Conservation (phyloP, 2,888 invertebrate species). For the Lycophotia porphyrea region DNA sequence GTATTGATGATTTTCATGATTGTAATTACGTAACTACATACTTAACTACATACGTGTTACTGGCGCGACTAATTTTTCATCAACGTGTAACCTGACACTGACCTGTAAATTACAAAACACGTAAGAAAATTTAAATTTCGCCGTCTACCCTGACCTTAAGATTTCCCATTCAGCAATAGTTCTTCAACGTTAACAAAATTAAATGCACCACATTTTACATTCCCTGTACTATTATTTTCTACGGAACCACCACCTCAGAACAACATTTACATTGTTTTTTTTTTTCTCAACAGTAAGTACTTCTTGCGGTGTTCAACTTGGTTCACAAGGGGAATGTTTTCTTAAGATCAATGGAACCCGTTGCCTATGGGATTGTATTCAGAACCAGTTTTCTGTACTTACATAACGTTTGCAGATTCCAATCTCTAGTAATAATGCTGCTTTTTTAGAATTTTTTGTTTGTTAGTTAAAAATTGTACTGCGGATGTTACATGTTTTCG, state of each 20-base stretch:
- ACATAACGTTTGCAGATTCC: constrained; percentile 63
- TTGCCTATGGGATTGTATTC: constrained; percentile 42
- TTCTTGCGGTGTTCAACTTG: constrained; percentile 44
- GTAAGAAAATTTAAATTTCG: too few relatives aligned
- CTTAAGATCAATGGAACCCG: constrained; percentile 64
- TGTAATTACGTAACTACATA: too few relatives aligned
- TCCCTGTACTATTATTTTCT: constrained; percentile 5
- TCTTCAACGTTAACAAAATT: background rate
- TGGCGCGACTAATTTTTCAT: too few relatives aligned
- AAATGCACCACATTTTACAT: background rate
- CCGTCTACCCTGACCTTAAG: too few relatives aligned
- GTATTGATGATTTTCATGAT: too few relatives aligned
- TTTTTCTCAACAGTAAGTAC: constrained; percentile 51
- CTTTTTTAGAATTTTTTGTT: constrained; percentile 10
- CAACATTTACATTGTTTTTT: constrained; percentile 42
- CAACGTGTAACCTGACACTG: too few relatives aligned
- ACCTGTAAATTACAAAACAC: too few relatives aligned
- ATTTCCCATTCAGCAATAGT: background rate
- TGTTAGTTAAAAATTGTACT: background rate
- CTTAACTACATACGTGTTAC: too few relatives aligned
- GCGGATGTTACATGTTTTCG: background rate
- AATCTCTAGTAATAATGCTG: constrained; percentile 56
- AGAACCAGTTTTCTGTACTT: constrained; percentile 64
- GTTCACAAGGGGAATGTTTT: constrained; percentile 62
- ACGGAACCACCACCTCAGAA: constrained; percentile 56